Base-by-base conservation (phyloP, 2,888 invertebrate species). In the Sphaerophoria rueppellii region DNA sequence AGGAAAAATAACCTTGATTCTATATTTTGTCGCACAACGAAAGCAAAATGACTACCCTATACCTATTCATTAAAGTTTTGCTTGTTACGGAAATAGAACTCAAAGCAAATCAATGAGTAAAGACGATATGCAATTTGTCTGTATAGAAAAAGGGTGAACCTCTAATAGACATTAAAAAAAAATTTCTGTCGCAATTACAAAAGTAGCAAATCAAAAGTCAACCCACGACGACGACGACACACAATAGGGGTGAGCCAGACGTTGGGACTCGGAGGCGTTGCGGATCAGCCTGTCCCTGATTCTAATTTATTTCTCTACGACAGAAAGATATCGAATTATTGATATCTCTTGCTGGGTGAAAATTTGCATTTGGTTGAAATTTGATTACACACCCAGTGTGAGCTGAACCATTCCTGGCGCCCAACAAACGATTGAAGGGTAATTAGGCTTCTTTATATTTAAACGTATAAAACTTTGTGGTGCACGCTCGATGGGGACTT, bases 321-420 rank as follows among this genome's bases (percentile, higher is more conserved):
- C 6, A 32, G 11, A 6, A 6, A 37, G 7, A 57, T 67, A 58
- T 75, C 40, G 54, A 54, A 54, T 54, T 54, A 67, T 48, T 37
- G 67, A 67, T 65, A 75, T 50, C 37, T 24, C 48, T 67, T 58
- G 67, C 34, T 34, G 52, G 34, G 50, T 24, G 24, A 52, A 16
- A 67, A 74, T 63, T 40, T 14, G 48, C 37, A 65, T 74, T 43
- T 2, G 48, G 77, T 71, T 14, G 35, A 69, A 60, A 52, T 76
- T 60, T 69, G 55, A 83, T 50, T 60, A 60, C 35, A 43, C 34
- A 48, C 34, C 32, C 32, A 32, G 24, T 12, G 14, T 32, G 24
- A 65, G 46, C 72, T 60, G 24, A 24, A 24, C 43, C 58, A 58
- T 35, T 61, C 34, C 32, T 65, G 82, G 85, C 85, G 85, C 81